Evolutionary conservation across 1,140 invertebrate species (phyloP), one percentile per base, ranked within the genome.

Genomic region (Papilio aristodemus): DNA sequence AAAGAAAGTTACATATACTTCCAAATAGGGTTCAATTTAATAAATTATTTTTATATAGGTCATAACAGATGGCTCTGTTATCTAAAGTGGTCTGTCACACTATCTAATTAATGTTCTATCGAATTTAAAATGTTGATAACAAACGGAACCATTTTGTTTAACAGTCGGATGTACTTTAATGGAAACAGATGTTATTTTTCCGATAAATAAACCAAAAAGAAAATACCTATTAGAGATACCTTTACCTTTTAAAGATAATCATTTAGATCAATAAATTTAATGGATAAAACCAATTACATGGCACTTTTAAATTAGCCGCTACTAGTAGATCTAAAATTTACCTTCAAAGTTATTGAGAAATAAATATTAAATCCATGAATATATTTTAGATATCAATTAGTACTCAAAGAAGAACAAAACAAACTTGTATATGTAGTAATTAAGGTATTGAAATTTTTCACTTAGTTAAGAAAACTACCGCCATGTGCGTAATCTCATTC

Each of bases 21-120:
- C 11, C 54, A 27, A 27, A 3, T 58, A 58, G 22, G 32, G 13
- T 13, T 39, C 1, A 39, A 39, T 39, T 39, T 13, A 39, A 1
- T 39, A 9, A 22, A 22, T 50, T 8, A 19, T 19, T 50, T 50
- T 22, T 50, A 50, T 50, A 38, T 38, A 14, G 59, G 8, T 62
- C 39, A 46, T 36, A 66, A 27, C 63, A 50, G 27, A 66, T 66
- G 63, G 63, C 25, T n/a, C 39, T 22, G 63, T 46, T 66, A 66
- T 66, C 63, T 66, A 50, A 66, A 66, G 41, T 50, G 63, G 41
- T 66, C 19, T 39, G 38, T 36, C 41, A 32, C 63, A 66, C 50
- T 66, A 50, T 66, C 39, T 66, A 66, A 66, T 66, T 66, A 32
- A 27, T 46, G 22, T 66, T 46, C 36, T 50, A 66, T 66, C 41